Conservation (phyloP, 2,113 vertebrate genomes). For the Labrus mixtus region DNA sequence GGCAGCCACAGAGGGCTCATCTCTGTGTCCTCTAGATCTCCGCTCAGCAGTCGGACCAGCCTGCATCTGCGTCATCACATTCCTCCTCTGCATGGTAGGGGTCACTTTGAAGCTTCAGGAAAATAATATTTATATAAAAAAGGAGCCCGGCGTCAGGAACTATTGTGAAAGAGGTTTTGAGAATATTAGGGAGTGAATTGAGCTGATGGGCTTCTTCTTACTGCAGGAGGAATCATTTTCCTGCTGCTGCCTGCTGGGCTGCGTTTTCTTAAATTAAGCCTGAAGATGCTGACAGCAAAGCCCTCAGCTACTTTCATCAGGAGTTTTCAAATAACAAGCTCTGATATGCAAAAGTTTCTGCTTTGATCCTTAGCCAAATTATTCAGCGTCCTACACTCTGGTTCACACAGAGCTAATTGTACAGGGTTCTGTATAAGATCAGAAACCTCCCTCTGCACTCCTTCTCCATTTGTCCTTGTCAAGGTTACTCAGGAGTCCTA, state of each 20-base stretch:
- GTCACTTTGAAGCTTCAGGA: conserved; percentile 61
- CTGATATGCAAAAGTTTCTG: conserved; percentile 23
- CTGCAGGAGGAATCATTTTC: conserved; percentile 31
- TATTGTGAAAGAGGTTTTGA: conserved; percentile 18
- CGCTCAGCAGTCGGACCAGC: conserved; percentile 50
- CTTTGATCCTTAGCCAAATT: conserved; percentile 37
- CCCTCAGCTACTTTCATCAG: conserved; percentile 32
- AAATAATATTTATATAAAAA: conserved; percentile 50
- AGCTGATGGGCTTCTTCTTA: conserved; percentile 29
- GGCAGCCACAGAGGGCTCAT: conserved; percentile 58
- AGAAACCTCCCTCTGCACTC: not conserved
- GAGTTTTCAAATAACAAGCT: conserved; percentile 29
- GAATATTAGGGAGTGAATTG: conserved; percentile 26
- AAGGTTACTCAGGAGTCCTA: conserved; percentile 77
- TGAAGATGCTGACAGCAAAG: conserved; percentile 45
- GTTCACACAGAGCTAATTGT: not conserved
- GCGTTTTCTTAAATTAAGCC: conserved; percentile 18
- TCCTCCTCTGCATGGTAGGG: conserved; percentile 59
- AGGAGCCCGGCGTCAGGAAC: conserved; percentile 4
- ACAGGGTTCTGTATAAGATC: not conserved
- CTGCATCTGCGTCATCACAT: conserved; percentile 72
- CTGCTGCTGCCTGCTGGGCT: conserved; percentile 12
- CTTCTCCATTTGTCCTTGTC: conserved; percentile 56
- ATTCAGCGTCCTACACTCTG: not conserved
- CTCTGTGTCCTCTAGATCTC: conserved; percentile 66